These are phyloP conservation scores for Meandrina meandrites DNA, from an alignment of 92 coral and sea anemone species.

Conservation along the genomic window DNA sequence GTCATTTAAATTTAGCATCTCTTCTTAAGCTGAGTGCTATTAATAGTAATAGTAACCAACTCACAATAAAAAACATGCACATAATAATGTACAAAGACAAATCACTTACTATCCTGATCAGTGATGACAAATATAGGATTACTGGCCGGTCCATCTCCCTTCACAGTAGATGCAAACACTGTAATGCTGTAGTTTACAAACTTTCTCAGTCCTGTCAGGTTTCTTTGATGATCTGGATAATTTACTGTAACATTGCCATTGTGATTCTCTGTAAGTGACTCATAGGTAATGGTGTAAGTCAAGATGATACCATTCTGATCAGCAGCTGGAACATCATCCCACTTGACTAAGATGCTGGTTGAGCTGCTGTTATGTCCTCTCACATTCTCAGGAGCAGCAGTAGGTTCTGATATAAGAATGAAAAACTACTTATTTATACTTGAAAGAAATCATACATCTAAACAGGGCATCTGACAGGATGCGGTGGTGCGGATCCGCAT, in stretches of 20 bases:
- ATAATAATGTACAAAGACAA: neutral
- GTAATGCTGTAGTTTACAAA: neutral
- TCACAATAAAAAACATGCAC: neutral
- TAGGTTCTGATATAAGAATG: neutral
- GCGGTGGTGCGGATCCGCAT: too few relatives aligned
- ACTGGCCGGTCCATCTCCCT: slow-evolving; percentile 9
- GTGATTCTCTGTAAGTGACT: slow-evolving; percentile 6
- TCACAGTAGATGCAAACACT: slow-evolving; percentile 11
- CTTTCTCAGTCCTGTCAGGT: neutral
- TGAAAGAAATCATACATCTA: too few relatives aligned
- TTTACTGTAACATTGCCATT: neutral
- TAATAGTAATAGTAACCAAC: too few relatives aligned
- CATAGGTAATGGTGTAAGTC: slow-evolving; percentile 14
- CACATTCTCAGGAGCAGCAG: slow-evolving; percentile 12
- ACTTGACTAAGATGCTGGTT: slow-evolving; percentile 7
- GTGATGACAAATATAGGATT: slow-evolving; percentile 6
- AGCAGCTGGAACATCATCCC: slow-evolving; percentile 12
- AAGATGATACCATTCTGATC: slow-evolving; percentile 13
- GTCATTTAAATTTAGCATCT: too few relatives aligned
- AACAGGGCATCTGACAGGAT: too few relatives aligned
- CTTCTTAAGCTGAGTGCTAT: too few relatives aligned
- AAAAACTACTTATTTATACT: too few relatives aligned
- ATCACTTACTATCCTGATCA: slow-evolving; percentile 14
- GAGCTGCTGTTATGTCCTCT: slow-evolving; percentile 11
- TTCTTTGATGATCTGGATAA: too few relatives aligned